Evolutionary conservation across 2,797 vertebrate genomes (phyloP), one percentile per base, ranked within the genome.

Genomic region (Telmatherina bonti): DNA sequence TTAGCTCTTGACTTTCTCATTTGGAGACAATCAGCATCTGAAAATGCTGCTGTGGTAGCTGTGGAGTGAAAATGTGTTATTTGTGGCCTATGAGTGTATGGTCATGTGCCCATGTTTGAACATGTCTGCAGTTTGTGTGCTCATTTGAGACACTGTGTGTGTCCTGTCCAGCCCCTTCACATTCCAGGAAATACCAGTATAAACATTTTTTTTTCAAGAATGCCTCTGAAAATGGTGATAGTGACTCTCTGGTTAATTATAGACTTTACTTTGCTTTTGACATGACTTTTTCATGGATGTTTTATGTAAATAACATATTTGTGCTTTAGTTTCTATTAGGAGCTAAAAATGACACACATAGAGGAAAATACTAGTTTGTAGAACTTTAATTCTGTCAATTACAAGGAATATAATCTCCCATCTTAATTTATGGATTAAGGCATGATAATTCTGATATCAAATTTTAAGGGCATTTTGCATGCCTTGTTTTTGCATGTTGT

Each of bases 131-230:
- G 73, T 82, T 67, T 87, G 81, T 90, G 78, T 79, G 80, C 84
- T 83, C 55, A 18, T 82, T 80, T 67, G 70, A 62, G 72, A 77
- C 76, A 35, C 33, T 78, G 81, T 82, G 82, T 88, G 87, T 82
- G 79, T 85, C 72, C 76, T 36, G 78, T 89, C 83, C 82, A 59
- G 77, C 78, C 85, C 84, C 75, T 87, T 84, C 73, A 71, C 88
- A 91, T 91, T 92, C 88, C 93, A 93, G 94, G 93, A 94, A 94
- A 92, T 93, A 71, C 92, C 92, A 89, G 67, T 82, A 84, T 90
- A 91, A 93, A 88, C 90, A 30, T 66, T 87, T 84, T 58, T 67
- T 78, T 62, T 1, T n/a, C 56, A 27, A 4, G 70, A 84, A 79
- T 79, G 74, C 68, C 72, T 83, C 79, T 26, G 27, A 70, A 78